Base-by-base conservation (phyloP, 2,797 vertebrate genomes). In the Synanceia verrucosa region DNA sequence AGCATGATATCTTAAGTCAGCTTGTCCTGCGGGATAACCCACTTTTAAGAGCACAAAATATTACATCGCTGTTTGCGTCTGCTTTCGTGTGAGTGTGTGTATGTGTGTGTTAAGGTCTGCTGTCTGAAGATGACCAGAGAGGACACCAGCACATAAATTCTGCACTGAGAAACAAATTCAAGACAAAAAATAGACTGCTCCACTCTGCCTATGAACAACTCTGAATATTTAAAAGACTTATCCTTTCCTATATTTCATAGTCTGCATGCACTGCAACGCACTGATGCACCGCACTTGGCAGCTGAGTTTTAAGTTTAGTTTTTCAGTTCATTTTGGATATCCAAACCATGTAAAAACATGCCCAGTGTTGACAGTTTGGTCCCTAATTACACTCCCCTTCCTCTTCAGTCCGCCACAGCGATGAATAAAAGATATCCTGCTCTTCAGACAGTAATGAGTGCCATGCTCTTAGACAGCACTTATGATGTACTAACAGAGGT, bases 391-490 rank as follows among this genome's bases (percentile, higher is more conserved):
- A 64, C 33, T 51, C 29, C 39, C 14, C 14, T 63, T 71, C 61
- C 59, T 23, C 14, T 34, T 66, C 59, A 73, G 60, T n/a, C 79
- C 9, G 12, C 76, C 51, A 21, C 67, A 46, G 64, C 9, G 11
- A 79, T 83, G 77, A 84, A 86, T 86, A 78, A 84, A 83, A 82
- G 79, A 84, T 83, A 44, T n/a, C 23, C 41, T 26, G 70, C 51
- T 41, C 72, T 70, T 36, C 58, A 68, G 60, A 67, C 51, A 43
- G 74, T 73, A 76, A 83, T 76, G 77, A 83, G 74, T n/a, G 75
- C 3, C 9, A 78, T 63, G 76, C 79, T 76, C 79, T 83, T 59
- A 79, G 73, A 87, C 81, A 79, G 82, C 82, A 73, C 85, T 89
- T 82, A 78, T n/a, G 47, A 71, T 68, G 76, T 82, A 78, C 76